A percentile compares a stretch with the other conserved stretches of the same genome.
These are phyloP conservation scores for Anolis carolinensis DNA, from an alignment of 2,113 vertebrate genomes.

Conservation along the genomic window DNA sequence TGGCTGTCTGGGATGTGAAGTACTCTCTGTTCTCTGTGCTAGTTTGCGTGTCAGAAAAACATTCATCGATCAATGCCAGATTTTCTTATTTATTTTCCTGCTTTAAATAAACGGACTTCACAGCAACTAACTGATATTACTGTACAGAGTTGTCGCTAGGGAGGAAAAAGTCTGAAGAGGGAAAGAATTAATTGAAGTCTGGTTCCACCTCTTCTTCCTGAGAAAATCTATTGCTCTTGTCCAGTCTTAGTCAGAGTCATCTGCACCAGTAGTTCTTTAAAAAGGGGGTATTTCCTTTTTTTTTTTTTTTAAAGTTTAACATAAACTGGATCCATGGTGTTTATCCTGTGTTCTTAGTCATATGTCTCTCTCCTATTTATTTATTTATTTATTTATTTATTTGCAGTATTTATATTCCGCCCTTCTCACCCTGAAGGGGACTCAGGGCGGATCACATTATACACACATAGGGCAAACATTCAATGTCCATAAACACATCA, in stretches of 20 bases:
- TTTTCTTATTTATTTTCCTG: conserved; percentile 34
- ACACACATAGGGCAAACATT: no score
- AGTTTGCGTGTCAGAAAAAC: conserved; percentile 22
- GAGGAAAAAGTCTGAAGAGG: neutral
- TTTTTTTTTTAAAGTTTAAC: no score
- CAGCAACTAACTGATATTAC: neutral
- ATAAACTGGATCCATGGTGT: neutral
- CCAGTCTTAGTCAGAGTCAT: neutral
- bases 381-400: no score
- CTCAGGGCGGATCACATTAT: no score
- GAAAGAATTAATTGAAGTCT: neutral
- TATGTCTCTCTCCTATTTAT: neutral
- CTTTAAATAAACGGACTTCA: conserved; percentile 6
- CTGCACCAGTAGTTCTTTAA: neutral
- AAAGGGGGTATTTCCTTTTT: neutral
- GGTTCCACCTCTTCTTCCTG: neutral
- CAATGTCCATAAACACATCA: no score
- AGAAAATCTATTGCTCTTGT: neutral
- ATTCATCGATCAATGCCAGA: neutral
- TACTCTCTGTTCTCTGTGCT: conserved; percentile 19
- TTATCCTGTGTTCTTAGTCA: neutral
- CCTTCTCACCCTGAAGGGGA: no score
- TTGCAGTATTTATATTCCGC: no score
- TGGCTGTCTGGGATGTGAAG: conserved; percentile 21
- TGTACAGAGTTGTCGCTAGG: fast-evolving